These are phyloP conservation scores for Sisyra nigra DNA, from an alignment of 2,888 invertebrate genomes.

Conservation along the genomic window DNA sequence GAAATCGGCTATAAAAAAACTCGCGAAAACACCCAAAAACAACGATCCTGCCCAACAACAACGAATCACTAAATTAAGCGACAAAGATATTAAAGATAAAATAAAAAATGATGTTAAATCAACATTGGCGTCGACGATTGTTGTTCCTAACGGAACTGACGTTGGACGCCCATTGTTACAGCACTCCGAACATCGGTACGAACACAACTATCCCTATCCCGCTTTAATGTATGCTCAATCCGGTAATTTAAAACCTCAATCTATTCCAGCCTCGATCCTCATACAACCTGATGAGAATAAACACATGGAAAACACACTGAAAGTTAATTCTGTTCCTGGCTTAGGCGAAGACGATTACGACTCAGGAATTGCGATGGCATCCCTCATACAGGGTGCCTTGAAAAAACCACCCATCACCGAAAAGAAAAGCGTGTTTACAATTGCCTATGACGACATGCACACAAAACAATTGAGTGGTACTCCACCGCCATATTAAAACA, in stretches of 20 bases:
- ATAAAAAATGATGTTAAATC: not conserved
- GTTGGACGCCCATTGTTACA: slow-evolving; percentile 48
- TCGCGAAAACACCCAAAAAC: slow-evolving; percentile 5
- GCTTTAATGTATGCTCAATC: slow-evolving; percentile 36
- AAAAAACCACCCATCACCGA: slow-evolving; percentile 56
- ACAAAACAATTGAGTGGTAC: slow-evolving; percentile 70
- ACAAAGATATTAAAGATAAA: not conserved
- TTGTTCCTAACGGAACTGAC: not conserved
- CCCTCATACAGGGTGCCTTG: slow-evolving; percentile 32
- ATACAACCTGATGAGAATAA: slow-evolving; percentile 24
- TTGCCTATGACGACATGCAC: slow-evolving; percentile 81
- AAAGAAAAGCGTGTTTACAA: slow-evolving; percentile 86
- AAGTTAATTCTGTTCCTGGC: slow-evolving; percentile 2
- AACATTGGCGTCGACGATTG: no score
- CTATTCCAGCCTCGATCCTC: slow-evolving; percentile 25
- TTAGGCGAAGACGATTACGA: slow-evolving; percentile 48
- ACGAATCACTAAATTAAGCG: not conserved
- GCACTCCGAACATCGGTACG: slow-evolving; percentile 64
- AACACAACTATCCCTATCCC: slow-evolving; percentile 40
- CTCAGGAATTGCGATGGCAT: slow-evolving; percentile 62
- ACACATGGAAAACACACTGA: slow-evolving; percentile 7
- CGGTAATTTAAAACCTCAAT: slow-evolving; percentile 40
- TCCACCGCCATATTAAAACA: slow-evolving; percentile 41
- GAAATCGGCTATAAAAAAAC: slow-evolving; percentile 6
- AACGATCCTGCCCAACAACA: not conserved